A percentile compares a stretch with the other conserved stretches of the same genome.
Evolutionary conservation across 2,113 vertebrate genomes (phyloP).

Genomic region (Gallinago media): DNA sequence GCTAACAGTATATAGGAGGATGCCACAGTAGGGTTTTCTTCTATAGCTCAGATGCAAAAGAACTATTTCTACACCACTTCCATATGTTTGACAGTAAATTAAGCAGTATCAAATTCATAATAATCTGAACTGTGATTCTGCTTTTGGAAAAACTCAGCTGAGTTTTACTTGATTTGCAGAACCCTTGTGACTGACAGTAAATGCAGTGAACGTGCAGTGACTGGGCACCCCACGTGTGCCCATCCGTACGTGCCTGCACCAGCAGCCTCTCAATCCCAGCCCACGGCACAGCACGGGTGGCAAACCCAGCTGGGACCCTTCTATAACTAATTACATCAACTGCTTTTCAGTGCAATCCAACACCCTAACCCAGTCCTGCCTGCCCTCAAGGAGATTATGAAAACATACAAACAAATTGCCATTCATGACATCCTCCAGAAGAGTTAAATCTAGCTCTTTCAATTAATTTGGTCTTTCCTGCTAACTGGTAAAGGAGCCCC

Average conservation of each 20-base stretch:
- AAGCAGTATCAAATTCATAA: not conserved
- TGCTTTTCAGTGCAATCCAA: not conserved
- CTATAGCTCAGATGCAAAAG: not conserved
- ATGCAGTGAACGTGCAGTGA: not conserved
- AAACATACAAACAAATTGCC: not conserved
- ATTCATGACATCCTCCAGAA: not conserved
- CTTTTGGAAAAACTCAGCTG: not conserved
- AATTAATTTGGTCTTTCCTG: not conserved
- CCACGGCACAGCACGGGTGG: rapidly evolving
- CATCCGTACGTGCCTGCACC: not conserved
- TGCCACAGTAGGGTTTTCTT: not conserved
- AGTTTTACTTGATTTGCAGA: not conserved
- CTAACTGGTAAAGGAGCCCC: not conserved
- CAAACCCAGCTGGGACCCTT: not conserved
- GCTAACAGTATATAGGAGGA: not conserved
- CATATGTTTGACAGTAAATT: not conserved
- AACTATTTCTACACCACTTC: not conserved
- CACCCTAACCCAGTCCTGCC: not conserved
- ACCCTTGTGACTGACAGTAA: not conserved
- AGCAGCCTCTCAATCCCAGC: not conserved
- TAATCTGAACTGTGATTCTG: not conserved
- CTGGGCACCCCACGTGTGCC: not conserved
- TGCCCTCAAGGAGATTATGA: not conserved
- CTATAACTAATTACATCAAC: not conserved
- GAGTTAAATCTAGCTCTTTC: not conserved